Evolutionary conservation across 2,113 vertebrate genomes (phyloP).

Genomic region (Pluvianellus socialis): DNA sequence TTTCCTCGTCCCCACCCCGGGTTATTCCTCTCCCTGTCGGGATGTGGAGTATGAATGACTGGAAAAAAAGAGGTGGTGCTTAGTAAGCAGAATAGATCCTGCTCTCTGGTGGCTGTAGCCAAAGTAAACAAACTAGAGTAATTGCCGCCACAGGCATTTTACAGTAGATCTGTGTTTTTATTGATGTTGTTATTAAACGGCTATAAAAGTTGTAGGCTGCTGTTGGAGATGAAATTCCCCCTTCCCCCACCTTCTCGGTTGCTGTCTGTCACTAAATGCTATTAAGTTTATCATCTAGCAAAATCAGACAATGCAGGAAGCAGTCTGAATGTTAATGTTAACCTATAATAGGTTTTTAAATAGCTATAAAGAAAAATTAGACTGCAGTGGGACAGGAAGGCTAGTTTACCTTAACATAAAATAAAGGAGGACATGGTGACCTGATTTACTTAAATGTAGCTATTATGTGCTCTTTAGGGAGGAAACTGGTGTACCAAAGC

Average conservation of each 20-base stretch:
- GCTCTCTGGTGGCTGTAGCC: not conserved
- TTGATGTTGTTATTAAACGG: constrained; percentile 32
- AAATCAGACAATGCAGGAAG: constrained; percentile 53
- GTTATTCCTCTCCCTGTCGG: not conserved
- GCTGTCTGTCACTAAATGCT: constrained; percentile 37
- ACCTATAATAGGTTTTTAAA: constrained; percentile 59
- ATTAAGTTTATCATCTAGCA: constrained; percentile 59
- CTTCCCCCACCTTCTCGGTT: not conserved
- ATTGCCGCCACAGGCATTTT: constrained; percentile 8
- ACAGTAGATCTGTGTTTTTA: constrained; percentile 12
- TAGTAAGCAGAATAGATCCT: not conserved
- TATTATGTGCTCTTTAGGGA: constrained; percentile 54
- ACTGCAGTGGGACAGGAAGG: constrained; percentile 43
- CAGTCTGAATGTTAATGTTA: constrained; percentile 38
- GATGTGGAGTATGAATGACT: not conserved
- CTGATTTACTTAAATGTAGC: constrained; percentile 56
- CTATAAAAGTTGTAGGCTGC: not conserved
- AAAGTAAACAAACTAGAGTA: constrained; percentile 27
- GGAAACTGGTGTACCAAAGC: constrained; percentile 38
- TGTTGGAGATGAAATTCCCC: not conserved
- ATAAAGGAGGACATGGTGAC: constrained; percentile 40
- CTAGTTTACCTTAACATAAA: constrained; percentile 63
- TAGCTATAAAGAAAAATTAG: constrained; percentile 36
- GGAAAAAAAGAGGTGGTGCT: not conserved
- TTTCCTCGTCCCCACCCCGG: not conserved